A percentile compares a stretch with the other conserved stretches of the same genome.
Evolutionary conservation across 2,888 invertebrate species (phyloP).

Genomic region (Drosophila maculinotata): DNA sequence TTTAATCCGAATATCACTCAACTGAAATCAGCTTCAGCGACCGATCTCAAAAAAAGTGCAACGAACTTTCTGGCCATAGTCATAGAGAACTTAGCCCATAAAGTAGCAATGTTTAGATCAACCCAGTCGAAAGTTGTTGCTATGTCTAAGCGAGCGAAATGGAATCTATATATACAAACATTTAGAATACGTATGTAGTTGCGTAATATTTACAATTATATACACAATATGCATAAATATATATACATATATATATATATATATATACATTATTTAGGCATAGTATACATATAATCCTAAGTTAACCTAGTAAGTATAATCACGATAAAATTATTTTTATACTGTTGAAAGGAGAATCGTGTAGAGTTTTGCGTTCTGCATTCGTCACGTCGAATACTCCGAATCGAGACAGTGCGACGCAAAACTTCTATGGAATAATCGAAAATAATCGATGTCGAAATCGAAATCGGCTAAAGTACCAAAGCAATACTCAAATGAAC

Average conservation of each 20-base stretch:
- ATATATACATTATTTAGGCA: slow-evolving; percentile 47
- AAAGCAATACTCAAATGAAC: slow-evolving; percentile 85
- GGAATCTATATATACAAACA: slow-evolving; percentile 52
- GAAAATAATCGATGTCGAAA: slow-evolving; percentile 39
- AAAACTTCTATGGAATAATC: slow-evolving; percentile 59
- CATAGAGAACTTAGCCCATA: slow-evolving; percentile 63
- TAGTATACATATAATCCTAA: slow-evolving; percentile 63
- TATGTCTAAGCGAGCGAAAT: slow-evolving; percentile 55
- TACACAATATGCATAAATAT: slow-evolving; percentile 39
- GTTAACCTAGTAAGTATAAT: slow-evolving; percentile 73
- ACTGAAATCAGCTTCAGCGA: slow-evolving; percentile 80
- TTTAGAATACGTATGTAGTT: slow-evolving; percentile 76
- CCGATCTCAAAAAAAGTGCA: slow-evolving; percentile 76
- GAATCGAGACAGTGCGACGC: slow-evolving; percentile 10
- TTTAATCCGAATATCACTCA: slow-evolving; percentile 45
- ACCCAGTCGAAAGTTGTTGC: slow-evolving; percentile 56
- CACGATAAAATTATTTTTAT: slow-evolving; percentile 78
- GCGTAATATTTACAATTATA: slow-evolving; percentile 72
- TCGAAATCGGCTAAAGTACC: slow-evolving; percentile 85
- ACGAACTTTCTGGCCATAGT: slow-evolving; percentile 75
- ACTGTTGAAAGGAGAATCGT: slow-evolving; percentile 59
- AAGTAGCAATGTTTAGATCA: slow-evolving; percentile 54
- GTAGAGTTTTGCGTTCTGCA: slow-evolving; percentile 28
- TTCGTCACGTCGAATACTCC: slow-evolving; percentile 9
- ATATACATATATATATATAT: slow-evolving; percentile 43